These are phyloP conservation scores for Isoperla grammatica DNA, from an alignment of 2,888 invertebrate species.

Conservation along the genomic window DNA sequence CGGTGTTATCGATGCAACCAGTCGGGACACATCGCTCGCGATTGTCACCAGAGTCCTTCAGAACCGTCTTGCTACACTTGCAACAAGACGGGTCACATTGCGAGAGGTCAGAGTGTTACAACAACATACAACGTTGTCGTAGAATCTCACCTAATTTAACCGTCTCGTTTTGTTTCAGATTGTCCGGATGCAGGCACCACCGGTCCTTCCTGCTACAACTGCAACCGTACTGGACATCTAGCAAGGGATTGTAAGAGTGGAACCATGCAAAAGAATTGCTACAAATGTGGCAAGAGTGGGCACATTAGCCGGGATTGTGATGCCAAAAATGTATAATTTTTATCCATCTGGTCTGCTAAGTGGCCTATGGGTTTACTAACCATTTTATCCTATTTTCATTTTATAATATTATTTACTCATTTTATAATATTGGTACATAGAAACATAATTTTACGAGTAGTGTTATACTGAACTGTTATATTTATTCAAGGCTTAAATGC, in stretches of 20 bases:
- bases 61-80: constrained; percentile 75
- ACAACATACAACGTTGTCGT: too few species aligned
- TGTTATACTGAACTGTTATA: too few species aligned
- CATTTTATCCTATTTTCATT: too few species aligned
- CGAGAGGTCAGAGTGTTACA: constrained; percentile 27
- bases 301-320: constrained; percentile 89
- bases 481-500: too few species aligned
- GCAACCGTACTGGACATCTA: constrained; percentile 67
- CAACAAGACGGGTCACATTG: constrained; percentile 90
- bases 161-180: too few species aligned
- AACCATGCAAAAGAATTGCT: constrained; percentile 66
- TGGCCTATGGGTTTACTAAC: too few species aligned
- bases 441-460: too few species aligned
- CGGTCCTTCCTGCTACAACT: constrained; percentile 52
- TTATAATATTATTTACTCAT: too few species aligned
- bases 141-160: too few species aligned
- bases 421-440: too few species aligned
- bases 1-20: constrained; percentile 73
- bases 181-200: too few species aligned
- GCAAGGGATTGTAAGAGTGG: constrained; percentile 56
- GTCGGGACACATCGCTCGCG: constrained; percentile 88
- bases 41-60: constrained; percentile 66
- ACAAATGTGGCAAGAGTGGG: constrained; percentile 86
- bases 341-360: too few species aligned
- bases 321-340: constrained; percentile 18